Conservation (phyloP, 2,888 invertebrate genomes). For the Ennomos quercinarius region DNA sequence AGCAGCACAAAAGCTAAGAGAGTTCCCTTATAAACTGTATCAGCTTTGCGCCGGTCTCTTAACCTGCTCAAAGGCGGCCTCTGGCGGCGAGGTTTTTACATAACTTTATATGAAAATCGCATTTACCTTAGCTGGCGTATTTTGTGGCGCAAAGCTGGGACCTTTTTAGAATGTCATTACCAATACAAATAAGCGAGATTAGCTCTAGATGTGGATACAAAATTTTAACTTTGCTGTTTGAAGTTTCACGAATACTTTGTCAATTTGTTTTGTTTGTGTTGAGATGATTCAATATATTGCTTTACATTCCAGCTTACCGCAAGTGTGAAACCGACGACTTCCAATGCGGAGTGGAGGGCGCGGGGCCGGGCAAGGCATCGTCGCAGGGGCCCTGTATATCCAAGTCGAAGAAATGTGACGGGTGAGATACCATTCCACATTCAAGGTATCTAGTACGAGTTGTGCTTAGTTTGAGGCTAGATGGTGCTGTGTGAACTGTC, state of each 20-base stretch:
- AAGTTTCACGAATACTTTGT: no score
- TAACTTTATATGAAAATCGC: constrained; percentile 66
- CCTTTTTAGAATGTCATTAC: constrained; percentile 50
- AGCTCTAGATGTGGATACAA: constrained; percentile 17
- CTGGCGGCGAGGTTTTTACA: constrained; percentile 54
- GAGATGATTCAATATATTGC: not conserved
- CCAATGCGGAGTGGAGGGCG: constrained; percentile 90
- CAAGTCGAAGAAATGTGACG: constrained; percentile 95
- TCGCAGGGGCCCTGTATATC: constrained; percentile 93
- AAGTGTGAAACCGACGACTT: constrained; percentile 95
- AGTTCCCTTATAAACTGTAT: constrained; percentile 45
- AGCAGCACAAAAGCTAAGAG: constrained; percentile 42
- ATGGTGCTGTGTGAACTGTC: no score
- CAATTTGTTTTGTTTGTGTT: no score
- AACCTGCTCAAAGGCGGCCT: constrained; percentile 51
- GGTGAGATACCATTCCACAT: constrained; percentile 64
- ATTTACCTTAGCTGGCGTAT: constrained; percentile 49
- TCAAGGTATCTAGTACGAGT: no score
- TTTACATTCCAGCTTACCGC: constrained; percentile 90
- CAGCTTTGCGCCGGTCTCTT: constrained; percentile 40
- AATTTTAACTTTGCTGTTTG: not conserved
- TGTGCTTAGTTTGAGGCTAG: no score
- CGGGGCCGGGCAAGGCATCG: constrained; percentile 72
- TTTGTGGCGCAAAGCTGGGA: constrained; percentile 44
- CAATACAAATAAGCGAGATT: constrained; percentile 38